These are phyloP conservation scores for Tuberolachnus salignus DNA, from an alignment of 2,888 invertebrate genomes.

Conservation along the genomic window DNA sequence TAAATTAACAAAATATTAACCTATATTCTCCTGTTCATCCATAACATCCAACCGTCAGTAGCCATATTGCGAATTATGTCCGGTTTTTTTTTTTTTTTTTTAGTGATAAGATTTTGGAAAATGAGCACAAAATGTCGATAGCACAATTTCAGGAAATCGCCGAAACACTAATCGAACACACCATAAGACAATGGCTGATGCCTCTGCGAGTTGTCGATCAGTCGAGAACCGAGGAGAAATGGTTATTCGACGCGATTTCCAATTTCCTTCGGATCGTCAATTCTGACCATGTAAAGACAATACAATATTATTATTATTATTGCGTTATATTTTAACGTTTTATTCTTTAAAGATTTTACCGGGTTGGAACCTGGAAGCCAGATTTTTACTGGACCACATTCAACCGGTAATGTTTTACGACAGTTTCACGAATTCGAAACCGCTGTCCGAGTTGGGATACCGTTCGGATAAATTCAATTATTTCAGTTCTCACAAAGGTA, in stretches of 20 bases:
- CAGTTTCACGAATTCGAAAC: slow-evolving; percentile 40
- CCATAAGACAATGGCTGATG: slow-evolving; percentile 43
- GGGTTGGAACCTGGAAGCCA: slow-evolving; percentile 6
- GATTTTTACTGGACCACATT: slow-evolving; percentile 3
- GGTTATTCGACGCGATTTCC: slow-evolving; percentile 40
- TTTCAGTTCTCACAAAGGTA: slow-evolving; percentile 16
- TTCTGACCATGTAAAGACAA: slow-evolving; percentile 32
- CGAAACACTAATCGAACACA: neutral
- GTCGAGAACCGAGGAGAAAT: slow-evolving; percentile 22
- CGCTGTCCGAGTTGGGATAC: slow-evolving; percentile 14
- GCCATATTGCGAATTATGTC: too few species aligned
- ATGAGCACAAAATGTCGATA: neutral
- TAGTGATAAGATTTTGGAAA: slow-evolving; percentile 26
- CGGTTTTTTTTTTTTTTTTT: too few species aligned
- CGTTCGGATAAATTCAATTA: slow-evolving; percentile 23
- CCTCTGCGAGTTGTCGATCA: slow-evolving; percentile 34
- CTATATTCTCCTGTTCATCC: too few species aligned
- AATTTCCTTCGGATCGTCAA: slow-evolving; percentile 35
- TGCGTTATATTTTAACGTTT: neutral
- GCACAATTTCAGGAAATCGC: slow-evolving; percentile 30
- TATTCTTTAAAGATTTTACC: slow-evolving; percentile 9
- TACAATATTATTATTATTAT: neutral
- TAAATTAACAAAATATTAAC: too few species aligned
- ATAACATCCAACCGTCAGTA: too few species aligned
- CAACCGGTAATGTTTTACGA: slow-evolving; percentile 46